phyloP scores from a whole-genome alignment of 64 coral and sea anemone species.

The Anthopleura sola region DNA sequence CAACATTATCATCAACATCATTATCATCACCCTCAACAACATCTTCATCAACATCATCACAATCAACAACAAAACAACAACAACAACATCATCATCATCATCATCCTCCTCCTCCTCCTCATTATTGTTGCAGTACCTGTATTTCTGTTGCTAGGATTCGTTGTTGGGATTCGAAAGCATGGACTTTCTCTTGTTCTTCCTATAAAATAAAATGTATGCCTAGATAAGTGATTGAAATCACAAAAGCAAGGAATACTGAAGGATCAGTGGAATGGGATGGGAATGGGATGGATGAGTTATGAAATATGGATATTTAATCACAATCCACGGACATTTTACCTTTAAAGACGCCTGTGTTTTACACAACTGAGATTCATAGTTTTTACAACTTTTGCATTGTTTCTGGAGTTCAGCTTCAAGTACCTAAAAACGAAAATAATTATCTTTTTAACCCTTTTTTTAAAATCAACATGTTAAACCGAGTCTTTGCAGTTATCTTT shows the following conservation, averaged over 20 bases:
- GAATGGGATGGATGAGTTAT: not conserved
- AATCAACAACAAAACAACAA: too few relatives aligned
- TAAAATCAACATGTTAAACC: too few relatives aligned
- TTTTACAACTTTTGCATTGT: slow-evolving; percentile 84
- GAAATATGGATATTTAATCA: not conserved
- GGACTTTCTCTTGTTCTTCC: slow-evolving; percentile 42
- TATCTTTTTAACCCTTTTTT: too few relatives aligned
- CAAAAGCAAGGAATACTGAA: not conserved
- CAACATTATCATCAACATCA: not conserved
- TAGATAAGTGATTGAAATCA: not conserved
- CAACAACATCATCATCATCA: not conserved
- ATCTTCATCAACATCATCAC: not conserved
- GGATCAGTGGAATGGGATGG: not conserved
- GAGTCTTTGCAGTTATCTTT: too few relatives aligned
- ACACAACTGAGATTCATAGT: slow-evolving; percentile 81
- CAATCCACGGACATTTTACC: slow-evolving; percentile 25
- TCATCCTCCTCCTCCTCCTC: too few relatives aligned
- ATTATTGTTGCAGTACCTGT: not conserved
- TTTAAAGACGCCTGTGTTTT: slow-evolving; percentile 55
- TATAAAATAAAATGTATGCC: not conserved
- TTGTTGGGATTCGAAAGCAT: slow-evolving; percentile 33
- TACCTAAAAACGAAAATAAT: slow-evolving; percentile 28
- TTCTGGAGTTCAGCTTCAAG: slow-evolving; percentile 79
- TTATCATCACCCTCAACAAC: not conserved
- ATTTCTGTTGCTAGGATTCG: slow-evolving; percentile 28